Percentiles rank a stretch among this genome's conserved stretches.
Evolutionary conservation across 35 echinoderm and acorn worm species (phyloP).

Genomic region (Anneissia japonica): DNA sequence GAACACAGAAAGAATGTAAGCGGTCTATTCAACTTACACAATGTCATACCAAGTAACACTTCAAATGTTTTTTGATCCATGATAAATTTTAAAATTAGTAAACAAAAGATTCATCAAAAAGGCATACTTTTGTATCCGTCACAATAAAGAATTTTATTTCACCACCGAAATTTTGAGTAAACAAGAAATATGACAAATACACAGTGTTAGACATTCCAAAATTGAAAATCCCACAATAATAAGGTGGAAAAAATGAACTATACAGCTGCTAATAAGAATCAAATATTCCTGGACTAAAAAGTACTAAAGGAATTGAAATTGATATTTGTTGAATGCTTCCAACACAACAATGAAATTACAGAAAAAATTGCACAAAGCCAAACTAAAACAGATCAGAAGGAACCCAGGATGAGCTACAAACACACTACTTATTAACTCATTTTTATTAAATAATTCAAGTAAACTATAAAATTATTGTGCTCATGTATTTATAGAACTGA

Average conservation of each 20-base stretch:
- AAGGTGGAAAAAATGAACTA: too few relatives aligned
- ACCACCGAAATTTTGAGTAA: not conserved
- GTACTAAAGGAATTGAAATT: not conserved
- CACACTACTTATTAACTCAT: too few relatives aligned
- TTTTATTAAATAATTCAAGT: too few relatives aligned
- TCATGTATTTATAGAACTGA: too few relatives aligned
- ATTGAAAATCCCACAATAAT: not conserved
- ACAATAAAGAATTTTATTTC: not conserved
- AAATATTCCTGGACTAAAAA: not conserved
- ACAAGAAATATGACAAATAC: not conserved
- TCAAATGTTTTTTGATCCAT: not conserved
- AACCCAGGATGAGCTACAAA: too few relatives aligned
- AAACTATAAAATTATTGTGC: too few relatives aligned
- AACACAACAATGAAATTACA: too few relatives aligned
- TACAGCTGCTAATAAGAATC: too few relatives aligned
- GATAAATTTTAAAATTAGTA: not conserved
- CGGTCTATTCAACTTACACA: not conserved
- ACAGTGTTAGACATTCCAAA: not conserved
- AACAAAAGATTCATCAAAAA: not conserved
- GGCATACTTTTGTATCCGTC: not conserved
- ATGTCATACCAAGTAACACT: not conserved
- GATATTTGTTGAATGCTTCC: too few relatives aligned
- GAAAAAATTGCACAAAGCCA: too few relatives aligned
- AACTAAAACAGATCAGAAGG: too few relatives aligned
- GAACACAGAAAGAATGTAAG: not conserved